These are phyloP conservation scores for Drosophila sordidapex DNA, from an alignment of 2,888 invertebrate genomes.

Conservation along the genomic window DNA sequence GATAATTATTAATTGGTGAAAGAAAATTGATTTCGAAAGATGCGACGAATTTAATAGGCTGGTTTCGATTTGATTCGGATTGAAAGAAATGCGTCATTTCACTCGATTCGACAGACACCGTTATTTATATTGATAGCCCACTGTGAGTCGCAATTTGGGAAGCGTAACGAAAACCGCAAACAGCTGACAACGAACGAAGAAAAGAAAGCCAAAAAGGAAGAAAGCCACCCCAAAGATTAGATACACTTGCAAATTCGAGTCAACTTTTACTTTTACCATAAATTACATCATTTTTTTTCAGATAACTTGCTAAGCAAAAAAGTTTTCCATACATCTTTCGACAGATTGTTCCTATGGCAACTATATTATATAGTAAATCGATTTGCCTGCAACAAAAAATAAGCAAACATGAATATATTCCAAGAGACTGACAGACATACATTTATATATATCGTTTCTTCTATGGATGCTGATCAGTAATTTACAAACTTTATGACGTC, in stretches of 20 bases:
- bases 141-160: slow-evolving; percentile 23
- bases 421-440: neutral
- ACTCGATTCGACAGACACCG: slow-evolving; percentile 18
- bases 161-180: slow-evolving; percentile 36
- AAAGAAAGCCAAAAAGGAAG: neutral
- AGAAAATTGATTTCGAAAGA: slow-evolving; percentile 1
- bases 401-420: too few relatives aligned
- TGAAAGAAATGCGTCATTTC: slow-evolving; percentile 26
- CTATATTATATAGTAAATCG: neutral
- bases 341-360: neutral
- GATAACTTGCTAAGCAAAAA: neutral
- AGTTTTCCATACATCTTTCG: neutral
- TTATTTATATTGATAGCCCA: slow-evolving; percentile 14
- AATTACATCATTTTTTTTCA: neutral
- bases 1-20: neutral
- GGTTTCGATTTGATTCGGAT: slow-evolving; percentile 1
- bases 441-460: neutral
- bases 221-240: neutral
- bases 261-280: neutral
- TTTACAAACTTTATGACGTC: neutral
- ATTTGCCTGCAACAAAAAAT: neutral
- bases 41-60: neutral
- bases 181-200: slow-evolving; percentile 24
- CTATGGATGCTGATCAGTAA: neutral
- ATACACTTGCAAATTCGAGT: neutral